Conservation (phyloP, 2,888 invertebrate species). For the Lithophane socia region DNA sequence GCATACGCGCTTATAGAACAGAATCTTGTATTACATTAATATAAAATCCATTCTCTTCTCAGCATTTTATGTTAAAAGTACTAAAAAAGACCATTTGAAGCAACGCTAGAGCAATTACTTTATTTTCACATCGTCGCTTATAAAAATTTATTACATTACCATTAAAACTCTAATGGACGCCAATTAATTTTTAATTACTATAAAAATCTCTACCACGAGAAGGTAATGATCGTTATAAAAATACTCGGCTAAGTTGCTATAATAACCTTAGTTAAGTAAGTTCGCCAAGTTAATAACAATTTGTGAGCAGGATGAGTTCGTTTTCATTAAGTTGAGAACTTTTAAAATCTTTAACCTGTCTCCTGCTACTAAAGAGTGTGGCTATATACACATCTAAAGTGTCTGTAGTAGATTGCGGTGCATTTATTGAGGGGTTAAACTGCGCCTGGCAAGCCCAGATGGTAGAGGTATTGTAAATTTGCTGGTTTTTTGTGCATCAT, state of each 20-base stretch:
- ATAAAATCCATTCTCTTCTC: background rate
- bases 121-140: constrained; percentile 39
- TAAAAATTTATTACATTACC: constrained; percentile 53
- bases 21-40: background rate
- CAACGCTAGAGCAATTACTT: constrained; percentile 47
- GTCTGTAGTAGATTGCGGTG: background rate
- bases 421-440: constrained; percentile 2
- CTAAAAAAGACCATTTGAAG: constrained; percentile 24
- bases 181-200: constrained; percentile 61
- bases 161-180: constrained; percentile 56
- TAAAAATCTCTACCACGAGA: constrained; percentile 43
- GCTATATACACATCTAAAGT: background rate
- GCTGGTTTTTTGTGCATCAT: background rate
- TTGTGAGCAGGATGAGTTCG: constrained; percentile 45
- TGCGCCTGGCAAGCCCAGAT: background rate
- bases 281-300: constrained; percentile 64
- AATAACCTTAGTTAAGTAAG: constrained; percentile 54
- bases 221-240: constrained; percentile 56
- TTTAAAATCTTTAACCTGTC: constrained; percentile 50
- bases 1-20: background rate
- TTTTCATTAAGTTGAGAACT: constrained; percentile 54
- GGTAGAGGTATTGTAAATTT: background rate
- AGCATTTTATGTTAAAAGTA: constrained; percentile 28
- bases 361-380: background rate
- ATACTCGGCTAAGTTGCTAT: constrained; percentile 51